Evolutionary conservation across 2,888 invertebrate species (phyloP), one percentile per base, ranked within the genome.

Genomic region (Eupeodes luniger): DNA sequence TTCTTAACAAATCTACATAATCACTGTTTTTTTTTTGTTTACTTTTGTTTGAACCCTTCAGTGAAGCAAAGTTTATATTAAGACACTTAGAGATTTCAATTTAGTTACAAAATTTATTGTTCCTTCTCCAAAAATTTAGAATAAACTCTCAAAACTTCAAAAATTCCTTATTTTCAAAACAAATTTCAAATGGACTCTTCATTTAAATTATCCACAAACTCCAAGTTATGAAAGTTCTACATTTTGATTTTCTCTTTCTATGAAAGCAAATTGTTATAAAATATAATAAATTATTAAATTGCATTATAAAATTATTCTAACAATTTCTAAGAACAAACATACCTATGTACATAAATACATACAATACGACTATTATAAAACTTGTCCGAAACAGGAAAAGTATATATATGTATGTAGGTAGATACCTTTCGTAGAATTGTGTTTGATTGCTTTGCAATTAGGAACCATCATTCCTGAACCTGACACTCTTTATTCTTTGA

Each of bases 401-500:
- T 67, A 34, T 3, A 40, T 40, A 19, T 19, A 19, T 19, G 19
- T 19, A 19, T 19, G 10, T 59, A 27, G 27, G 27, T 27, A 27
- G 2, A 9, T 59, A 51, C 67, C 36, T 66, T 72, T 44, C 12
- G 55, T 53, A 70, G 47, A 77, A 61, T 72, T 44, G 5, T 11
- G 10, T 66, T 82, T 75, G 61, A 79, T 82, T 86, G 70, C 70
- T 61, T 82, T 66, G 75, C 69, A 82, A 83, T 76, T 61, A 61
- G 27, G 64, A 70, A 70, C 62, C 55, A 72, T 44, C 44, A 27
- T 11, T 40, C 59, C 51, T 82, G 85, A 69, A 51, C 34, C 12
- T 78, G 82, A 79, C 82, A 70, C 47, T 47, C 47, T 34, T 40
- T 76, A 76, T 83, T 79, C 72, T 80, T 76, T 83, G 75, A 70